Evolutionary conservation across 1,140 invertebrate genomes (phyloP), one percentile per base, ranked within the genome.

Genomic region (Drosophila nikananu): DNA sequence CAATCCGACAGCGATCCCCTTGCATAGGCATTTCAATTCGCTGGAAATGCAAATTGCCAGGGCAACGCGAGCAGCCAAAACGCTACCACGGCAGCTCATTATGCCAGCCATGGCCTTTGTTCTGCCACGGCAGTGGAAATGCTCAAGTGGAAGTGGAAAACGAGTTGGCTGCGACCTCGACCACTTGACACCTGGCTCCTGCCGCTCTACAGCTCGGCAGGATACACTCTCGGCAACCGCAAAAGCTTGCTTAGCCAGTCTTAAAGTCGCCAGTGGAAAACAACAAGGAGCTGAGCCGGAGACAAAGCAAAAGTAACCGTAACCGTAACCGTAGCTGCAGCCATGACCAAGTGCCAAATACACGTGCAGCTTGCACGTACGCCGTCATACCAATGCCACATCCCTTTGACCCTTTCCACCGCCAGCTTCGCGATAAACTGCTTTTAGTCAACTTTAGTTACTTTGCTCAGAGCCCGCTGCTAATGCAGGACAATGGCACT

Each of bases 361-460:
- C 84, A 84, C 73, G 80, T 80, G 84, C 83, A 71, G 44, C 49
- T 25, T 74, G 75, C 83, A 83, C 81, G 81, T 89, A 80, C 73
- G 57, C 39, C 27, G 39, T 42, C 55, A 61, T 27, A 51, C 42
- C 25, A 21, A 42, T 25, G 15, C n/a, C 25, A 9, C 35, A 32
- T 10, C 39, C 21, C 35, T 30, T 46, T 41, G 54, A 57, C 35
- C 35, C 37, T 39, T 4, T 42, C 39, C 59, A 15, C 42, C 42
- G 59, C 17, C 42, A 30, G 46, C 76, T 62, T 58, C 42, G 79
- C 77, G 77, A 89, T 90, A 90, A 90, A 81, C 86, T 90, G 86
- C 86, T 90, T 86, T 89, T 89, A 90, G 86, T 80, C 86, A 90
- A 86, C 86, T 89, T 89, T 89, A 89, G 78, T 89, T 89, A 90